Evolutionary conservation across 1,140 invertebrate genomes (phyloP).

Genomic region (Caenorhabditis brenneri): DNA sequence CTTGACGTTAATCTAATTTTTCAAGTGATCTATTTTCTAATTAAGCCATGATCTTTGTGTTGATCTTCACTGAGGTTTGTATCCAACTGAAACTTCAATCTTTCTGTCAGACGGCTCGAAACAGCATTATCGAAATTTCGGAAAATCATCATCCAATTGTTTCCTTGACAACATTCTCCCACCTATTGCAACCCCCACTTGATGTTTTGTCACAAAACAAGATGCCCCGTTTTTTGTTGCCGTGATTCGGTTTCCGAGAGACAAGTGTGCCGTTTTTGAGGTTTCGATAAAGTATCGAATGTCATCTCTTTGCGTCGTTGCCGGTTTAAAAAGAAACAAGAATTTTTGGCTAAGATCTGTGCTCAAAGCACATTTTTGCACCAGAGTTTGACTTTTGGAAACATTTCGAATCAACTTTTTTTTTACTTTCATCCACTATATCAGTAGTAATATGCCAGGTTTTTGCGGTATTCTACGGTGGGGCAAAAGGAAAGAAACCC

Average conservation of each 20-base stretch:
- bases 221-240: background rate
- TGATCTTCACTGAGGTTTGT: too few relatives aligned
- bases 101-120: too few relatives aligned
- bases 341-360: too few relatives aligned
- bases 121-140: too few relatives aligned
- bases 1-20: too few relatives aligned
- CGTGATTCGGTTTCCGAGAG: background rate
- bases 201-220: background rate
- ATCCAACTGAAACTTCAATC: too few relatives aligned
- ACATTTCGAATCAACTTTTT: background rate
- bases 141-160: too few relatives aligned
- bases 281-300: constrained; percentile 1
- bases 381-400: background rate
- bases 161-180: too few relatives aligned
- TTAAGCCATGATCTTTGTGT: too few relatives aligned
- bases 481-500: background rate
- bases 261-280: background rate
- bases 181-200: too few relatives aligned
- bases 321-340: background rate
- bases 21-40: too few relatives aligned
- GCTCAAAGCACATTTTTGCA: background rate
- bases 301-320: background rate
- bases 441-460: background rate
- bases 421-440: background rate
- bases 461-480: background rate